These are phyloP conservation scores for Acrossocheilus fasciatus DNA, from an alignment of 2,797 vertebrate species.

Conservation along the genomic window DNA sequence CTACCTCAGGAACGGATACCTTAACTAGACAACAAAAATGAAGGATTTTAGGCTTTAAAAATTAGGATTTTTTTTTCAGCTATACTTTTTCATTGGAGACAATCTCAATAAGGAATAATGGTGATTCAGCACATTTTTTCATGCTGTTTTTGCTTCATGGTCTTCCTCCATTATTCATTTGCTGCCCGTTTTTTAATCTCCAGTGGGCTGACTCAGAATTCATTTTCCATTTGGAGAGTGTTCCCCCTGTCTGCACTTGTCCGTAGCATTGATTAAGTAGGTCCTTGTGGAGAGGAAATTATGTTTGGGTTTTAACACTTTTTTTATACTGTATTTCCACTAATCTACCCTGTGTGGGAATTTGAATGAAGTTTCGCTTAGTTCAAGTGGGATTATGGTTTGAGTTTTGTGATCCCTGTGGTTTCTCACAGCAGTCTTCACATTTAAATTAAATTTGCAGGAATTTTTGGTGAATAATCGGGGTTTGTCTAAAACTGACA, in stretches of 20 bases:
- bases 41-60: background rate
- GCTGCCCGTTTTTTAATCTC: slow-evolving; percentile 84
- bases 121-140: slow-evolving; percentile 79
- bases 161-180: slow-evolving; percentile 84
- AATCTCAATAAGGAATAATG: slow-evolving; percentile 80
- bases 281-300: slow-evolving; percentile 78
- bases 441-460: slow-evolving; percentile 9
- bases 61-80: slow-evolving; percentile 67
- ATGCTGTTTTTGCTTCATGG: slow-evolving; percentile 79
- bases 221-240: slow-evolving; percentile 80
- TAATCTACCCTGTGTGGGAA: slow-evolving; percentile 74
- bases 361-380: slow-evolving; percentile 71
- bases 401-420: slow-evolving; percentile 39
- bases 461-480: background rate
- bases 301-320: slow-evolving; percentile 79
- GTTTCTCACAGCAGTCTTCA: slow-evolving; percentile 8
- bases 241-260: slow-evolving; percentile 77
- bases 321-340: slow-evolving; percentile 75
- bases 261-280: slow-evolving; percentile 83
- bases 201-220: slow-evolving; percentile 84
- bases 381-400: slow-evolving; percentile 19
- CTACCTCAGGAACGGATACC: background rate
- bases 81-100: slow-evolving; percentile 71
- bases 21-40: slow-evolving; percentile 32
- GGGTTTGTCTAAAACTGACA: slow-evolving; percentile 10